Base-by-base conservation (phyloP, 2,113 vertebrate species). In the Pluvianellus socialis region DNA sequence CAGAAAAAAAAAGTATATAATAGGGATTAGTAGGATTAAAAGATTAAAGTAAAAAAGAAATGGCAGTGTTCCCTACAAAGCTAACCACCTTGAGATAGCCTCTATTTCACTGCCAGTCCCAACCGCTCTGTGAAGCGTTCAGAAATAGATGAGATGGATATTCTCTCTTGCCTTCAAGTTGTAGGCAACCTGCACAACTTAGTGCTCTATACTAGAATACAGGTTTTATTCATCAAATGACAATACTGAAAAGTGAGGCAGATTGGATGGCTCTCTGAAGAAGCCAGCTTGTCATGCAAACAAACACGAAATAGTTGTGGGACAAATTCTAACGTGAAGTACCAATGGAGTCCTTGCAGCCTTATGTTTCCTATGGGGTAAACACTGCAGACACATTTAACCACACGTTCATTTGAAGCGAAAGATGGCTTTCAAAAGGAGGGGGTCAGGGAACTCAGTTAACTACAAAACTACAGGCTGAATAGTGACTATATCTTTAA, bases 21-120 rank as follows among this genome's bases (percentile, higher is more conserved):
- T 53, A 58, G 45, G 81, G 91, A 92, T 96, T 94, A 90, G 50
- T 33, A 32, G 81, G 81, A 93, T 92, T 93, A 94, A 92, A 88
- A 96, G 88, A 90, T 92, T 77, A 87, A 89, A 74, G 26, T 26
- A n/a, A 40, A 58, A 56, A 85, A 61, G 45, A 65, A 92, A 90
- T 15, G 14, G 65, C 35, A 30, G 18, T 27, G 70, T 15, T 84
- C 55, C 14, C 47, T 49, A 8, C 23, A 52, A 49, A 74, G 56
- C 33, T 72, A 38, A 56, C 55, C 81, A 90, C 85, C 77, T 77
- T 92, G 88, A 91, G 59, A 42, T 61, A 47, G 20, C n/a, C 22
- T 73, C 49, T 50, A 3, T 21, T 75, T 53, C 22, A 7, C 75
- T 86, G 75, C 58, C 44, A 88, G 83, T 27, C 47, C 22, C 44